phyloP scores from a whole-genome alignment of 2,113 vertebrate genomes.

The Trichomycterus rosablanca region DNA sequence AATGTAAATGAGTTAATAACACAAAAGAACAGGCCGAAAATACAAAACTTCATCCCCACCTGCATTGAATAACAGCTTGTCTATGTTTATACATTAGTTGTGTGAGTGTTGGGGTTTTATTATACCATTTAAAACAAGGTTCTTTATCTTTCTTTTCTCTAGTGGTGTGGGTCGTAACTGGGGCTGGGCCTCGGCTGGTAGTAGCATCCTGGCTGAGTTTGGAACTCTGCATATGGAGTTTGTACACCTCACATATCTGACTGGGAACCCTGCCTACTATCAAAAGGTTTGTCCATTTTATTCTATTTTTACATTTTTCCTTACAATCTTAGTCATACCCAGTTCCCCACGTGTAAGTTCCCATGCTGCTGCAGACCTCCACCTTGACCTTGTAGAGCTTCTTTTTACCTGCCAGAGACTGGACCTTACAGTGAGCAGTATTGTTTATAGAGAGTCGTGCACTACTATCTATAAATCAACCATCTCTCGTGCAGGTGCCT shows the following conservation, averaged over 20 bases:
- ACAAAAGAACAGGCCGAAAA: neutral
- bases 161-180: conserved; percentile 97
- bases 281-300: conserved; percentile 82
- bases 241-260: conserved; percentile 94
- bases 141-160: conserved; percentile 5
- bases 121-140: neutral
- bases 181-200: conserved; percentile 97
- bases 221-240: conserved; percentile 98
- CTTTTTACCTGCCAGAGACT: too few relatives aligned
- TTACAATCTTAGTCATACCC: too few relatives aligned
- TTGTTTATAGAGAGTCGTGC: too few relatives aligned
- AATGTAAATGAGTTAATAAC: conserved; percentile 19
- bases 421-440: too few relatives aligned
- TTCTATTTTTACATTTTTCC: too few relatives aligned
- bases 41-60: neutral
- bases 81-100: too few relatives aligned
- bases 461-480: too few relatives aligned
- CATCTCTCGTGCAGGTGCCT: too few relatives aligned
- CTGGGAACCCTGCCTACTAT: conserved; percentile 89
- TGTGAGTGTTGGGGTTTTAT: neutral
- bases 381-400: too few relatives aligned
- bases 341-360: too few relatives aligned
- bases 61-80: neutral
- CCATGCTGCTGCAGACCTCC: too few relatives aligned
- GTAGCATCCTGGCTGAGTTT: conserved; percentile 97